These are phyloP conservation scores for Drosophila murphyi DNA, from an alignment of 1,140 invertebrate species.

Conservation along the genomic window DNA sequence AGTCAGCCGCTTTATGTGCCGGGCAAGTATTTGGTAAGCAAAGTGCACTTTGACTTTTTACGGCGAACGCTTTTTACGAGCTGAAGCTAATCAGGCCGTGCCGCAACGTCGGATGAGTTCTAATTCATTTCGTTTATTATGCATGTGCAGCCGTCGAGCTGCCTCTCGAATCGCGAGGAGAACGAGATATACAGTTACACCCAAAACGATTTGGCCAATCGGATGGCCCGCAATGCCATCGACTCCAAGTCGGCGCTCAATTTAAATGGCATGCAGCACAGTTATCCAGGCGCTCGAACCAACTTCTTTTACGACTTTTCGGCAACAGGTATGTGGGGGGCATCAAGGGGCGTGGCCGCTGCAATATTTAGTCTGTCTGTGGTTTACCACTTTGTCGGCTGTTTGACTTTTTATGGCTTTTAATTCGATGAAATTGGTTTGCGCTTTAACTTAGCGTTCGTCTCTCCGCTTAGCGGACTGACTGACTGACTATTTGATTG, in stretches of 20 bases:
- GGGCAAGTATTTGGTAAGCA: slow-evolving; percentile 94
- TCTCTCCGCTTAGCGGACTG: slow-evolving; percentile 42
- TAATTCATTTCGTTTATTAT: slow-evolving; percentile 79
- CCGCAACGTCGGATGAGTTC: slow-evolving; percentile 27
- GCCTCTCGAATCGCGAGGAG: slow-evolving; percentile 95
- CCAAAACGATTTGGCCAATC: slow-evolving; percentile 82
- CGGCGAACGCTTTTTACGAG: slow-evolving; percentile 57
- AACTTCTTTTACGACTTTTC: slow-evolving; percentile 84
- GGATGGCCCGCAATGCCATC: slow-evolving; percentile 82
- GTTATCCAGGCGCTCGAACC: slow-evolving; percentile 77
- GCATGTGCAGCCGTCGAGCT: slow-evolving; percentile 91
- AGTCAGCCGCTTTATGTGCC: slow-evolving; percentile 93
- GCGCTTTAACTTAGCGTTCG: slow-evolving; percentile 41
- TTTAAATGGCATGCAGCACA: slow-evolving; percentile 84
- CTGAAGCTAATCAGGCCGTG: slow-evolving; percentile 56
- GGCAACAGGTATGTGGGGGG: slow-evolving; percentile 75
- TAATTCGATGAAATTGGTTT: slow-evolving; percentile 80
- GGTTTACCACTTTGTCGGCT: slow-evolving; percentile 55
- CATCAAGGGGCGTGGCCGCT: background rate
- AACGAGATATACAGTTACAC: slow-evolving; percentile 95
- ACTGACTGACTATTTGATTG: slow-evolving; percentile 32
- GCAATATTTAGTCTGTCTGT: slow-evolving; percentile 3
- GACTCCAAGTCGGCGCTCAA: slow-evolving; percentile 83
- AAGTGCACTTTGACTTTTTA: slow-evolving; percentile 60
- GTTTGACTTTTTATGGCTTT: slow-evolving; percentile 77